phyloP scores from a whole-genome alignment of 1,140 invertebrate genomes.

The Tetramorium parvispinum region DNA sequence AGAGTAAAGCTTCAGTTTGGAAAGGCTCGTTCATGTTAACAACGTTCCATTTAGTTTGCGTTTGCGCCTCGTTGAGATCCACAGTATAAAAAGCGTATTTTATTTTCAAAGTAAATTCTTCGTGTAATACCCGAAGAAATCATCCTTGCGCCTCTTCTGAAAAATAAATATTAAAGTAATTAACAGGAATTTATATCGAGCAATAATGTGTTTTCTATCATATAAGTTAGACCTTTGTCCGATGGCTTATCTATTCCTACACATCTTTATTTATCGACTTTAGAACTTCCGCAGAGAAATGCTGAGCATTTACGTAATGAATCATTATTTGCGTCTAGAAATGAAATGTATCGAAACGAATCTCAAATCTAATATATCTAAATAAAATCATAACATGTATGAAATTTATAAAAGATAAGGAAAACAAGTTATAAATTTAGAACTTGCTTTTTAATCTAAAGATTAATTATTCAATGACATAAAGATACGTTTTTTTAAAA shows the following conservation, averaged over 20 bases:
- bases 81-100: background rate
- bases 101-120: background rate
- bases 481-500: background rate
- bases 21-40: background rate
- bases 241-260: background rate
- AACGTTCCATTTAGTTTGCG: too few species aligned
- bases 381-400: background rate
- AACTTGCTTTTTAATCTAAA: background rate
- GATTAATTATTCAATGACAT: too few species aligned
- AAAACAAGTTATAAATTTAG: background rate
- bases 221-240: background rate
- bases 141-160: background rate
- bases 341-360: background rate
- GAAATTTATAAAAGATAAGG: background rate
- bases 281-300: background rate
- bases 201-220: background rate
- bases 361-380: background rate
- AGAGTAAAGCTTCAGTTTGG: background rate
- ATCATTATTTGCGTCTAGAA: background rate
- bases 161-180: background rate
- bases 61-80: background rate
- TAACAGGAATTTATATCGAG: background rate
- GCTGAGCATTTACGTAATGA: background rate
- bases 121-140: background rate
- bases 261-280: slow-evolving; percentile 3